A percentile compares a stretch with the other conserved stretches of the same genome.
These are phyloP conservation scores for Ceyx cyanopectus DNA, from an alignment of 2,113 vertebrate species.

Conservation along the genomic window DNA sequence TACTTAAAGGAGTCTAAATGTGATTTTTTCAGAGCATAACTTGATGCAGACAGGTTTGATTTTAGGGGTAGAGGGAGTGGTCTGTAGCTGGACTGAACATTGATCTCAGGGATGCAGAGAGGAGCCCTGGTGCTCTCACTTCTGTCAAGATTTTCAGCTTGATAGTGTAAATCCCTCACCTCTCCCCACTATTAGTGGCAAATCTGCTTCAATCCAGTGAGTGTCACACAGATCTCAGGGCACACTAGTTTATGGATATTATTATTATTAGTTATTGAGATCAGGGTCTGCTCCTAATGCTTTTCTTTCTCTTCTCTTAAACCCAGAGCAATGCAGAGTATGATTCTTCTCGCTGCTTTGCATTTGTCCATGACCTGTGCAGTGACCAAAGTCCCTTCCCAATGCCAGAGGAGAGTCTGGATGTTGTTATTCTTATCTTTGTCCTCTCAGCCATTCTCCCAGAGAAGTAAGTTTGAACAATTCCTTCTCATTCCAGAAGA, in stretches of 20 bases:
- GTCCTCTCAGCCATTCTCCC: slow-evolving; percentile 95
- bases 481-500: background rate
- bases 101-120: background rate
- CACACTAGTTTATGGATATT: background rate
- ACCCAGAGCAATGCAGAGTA: slow-evolving; percentile 88
- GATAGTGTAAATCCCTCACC: background rate
- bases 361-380: slow-evolving; percentile 93
- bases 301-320: background rate
- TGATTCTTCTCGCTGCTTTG: slow-evolving; percentile 87
- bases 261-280: background rate
- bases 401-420: slow-evolving; percentile 85
- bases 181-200: background rate
- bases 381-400: slow-evolving; percentile 83
- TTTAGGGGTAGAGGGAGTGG: background rate
- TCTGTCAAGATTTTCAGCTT: background rate
- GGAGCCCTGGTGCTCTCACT: background rate
- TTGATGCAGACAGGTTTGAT: background rate
- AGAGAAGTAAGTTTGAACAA: slow-evolving; percentile 83
- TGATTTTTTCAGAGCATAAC: background rate
- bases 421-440: slow-evolving; percentile 93
- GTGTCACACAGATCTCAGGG: background rate
- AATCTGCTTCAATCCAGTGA: background rate
- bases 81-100: background rate
- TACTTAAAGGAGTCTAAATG: background rate
- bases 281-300: background rate